Base-by-base conservation (phyloP, 2,797 vertebrate genomes). In the Sebastes kiyomatsui region DNA sequence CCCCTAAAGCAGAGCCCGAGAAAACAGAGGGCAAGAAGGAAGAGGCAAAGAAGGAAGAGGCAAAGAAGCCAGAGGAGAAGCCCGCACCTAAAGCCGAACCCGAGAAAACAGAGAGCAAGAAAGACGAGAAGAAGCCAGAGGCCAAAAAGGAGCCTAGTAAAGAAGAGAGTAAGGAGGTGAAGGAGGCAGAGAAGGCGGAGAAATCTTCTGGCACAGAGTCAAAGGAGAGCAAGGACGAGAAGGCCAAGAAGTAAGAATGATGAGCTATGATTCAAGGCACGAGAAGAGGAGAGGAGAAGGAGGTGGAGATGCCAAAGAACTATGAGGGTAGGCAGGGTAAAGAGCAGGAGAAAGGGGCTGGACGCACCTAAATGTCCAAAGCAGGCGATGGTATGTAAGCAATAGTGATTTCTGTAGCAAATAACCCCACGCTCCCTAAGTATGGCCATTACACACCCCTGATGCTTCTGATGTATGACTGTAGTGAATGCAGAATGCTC, bases 131-230 rank as follows among this genome's bases (percentile, higher is more conserved):
- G 8, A 71, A 94, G 79, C 62, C 78, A 3, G 91, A 91, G 75
- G 86, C 75, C 64, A 93, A 88, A 67, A 93, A 89, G 71, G 86
- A 93, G 75, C 14, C 66, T 1, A 77, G 82, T 74, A 92, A 92
- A 86, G 92, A 92, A 22, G 90, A 89, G 27, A 89, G 77, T 9
- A 93, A 92, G 38, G 83, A 88, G 4, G 84, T 75, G 46, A 93
- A 83, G 61, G 88, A 93, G 8, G 90, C 5, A 79, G 84, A 42
- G 5, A 94, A 94, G 73, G 87, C 76, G 1, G 96, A 97, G 81
- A 97, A 97, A 80, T 96, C 97, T 9, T 96, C 97, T 14, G 87
- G 95, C 88, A 95, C 96, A 3, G 96, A 97, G 46, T 80, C 95
- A 22, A 96, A 96, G 91, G 95, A 96, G 12, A 92, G 86, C 85